A percentile compares a stretch with the other conserved stretches of the same genome.
Conservation (phyloP, 2,797 vertebrate genomes). For the Pipistrellus pipistrellus region DNA sequence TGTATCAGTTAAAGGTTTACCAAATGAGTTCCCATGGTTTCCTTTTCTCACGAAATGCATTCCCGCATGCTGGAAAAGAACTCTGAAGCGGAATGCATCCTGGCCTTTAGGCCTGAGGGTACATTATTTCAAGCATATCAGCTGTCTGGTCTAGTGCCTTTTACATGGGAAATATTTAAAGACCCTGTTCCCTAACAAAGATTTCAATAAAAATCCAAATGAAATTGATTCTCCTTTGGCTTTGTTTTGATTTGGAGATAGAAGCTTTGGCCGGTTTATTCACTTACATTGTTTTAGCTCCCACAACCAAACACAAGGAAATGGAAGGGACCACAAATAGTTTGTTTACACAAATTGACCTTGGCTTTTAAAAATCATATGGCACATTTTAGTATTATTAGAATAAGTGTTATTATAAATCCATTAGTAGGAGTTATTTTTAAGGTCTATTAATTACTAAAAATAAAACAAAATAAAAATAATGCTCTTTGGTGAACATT, state of each 20-base stretch:
- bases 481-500: neutral
- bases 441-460: neutral
- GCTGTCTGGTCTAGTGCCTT: conserved; percentile 78
- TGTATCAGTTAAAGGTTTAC: conserved; percentile 83
- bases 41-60: conserved; percentile 83
- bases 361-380: conserved; percentile 11
- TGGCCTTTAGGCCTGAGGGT: conserved; percentile 84
- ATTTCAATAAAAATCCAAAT: conserved; percentile 77
- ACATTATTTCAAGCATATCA: conserved; percentile 83
- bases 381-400: conserved; percentile 37
- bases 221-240: conserved; percentile 67
- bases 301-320: neutral
- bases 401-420: conserved; percentile 32
- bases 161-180: conserved; percentile 85
- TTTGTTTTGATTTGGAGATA: conserved; percentile 74
- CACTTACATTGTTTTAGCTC: conserved; percentile 70
- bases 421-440: conserved; percentile 28
- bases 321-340: conserved; percentile 17
- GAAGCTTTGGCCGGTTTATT: conserved; percentile 61
- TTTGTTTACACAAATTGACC: conserved; percentile 48
- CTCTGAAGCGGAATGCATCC: conserved; percentile 86
- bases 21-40: conserved; percentile 87
- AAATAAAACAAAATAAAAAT: neutral
- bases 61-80: conserved; percentile 85
- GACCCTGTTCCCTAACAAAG: conserved; percentile 74